phyloP scores from a whole-genome alignment of 1,140 invertebrate genomes.

The Aphelenchoides fujianensis region DNA sequence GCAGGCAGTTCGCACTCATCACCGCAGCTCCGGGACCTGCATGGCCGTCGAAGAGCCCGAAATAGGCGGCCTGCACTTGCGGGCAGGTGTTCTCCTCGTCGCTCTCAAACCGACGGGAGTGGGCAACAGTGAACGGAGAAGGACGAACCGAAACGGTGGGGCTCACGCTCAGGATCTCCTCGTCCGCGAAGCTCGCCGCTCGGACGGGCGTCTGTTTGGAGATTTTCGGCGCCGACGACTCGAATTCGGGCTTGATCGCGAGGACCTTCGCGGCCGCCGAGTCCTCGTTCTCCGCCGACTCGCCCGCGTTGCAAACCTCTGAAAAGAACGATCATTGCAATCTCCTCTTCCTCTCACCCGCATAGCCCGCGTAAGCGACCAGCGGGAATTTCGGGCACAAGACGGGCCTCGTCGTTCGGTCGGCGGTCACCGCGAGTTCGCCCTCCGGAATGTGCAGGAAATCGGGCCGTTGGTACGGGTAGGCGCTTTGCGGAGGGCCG shows the following conservation, averaged over 20 bases:
- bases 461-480: constrained; percentile 72
- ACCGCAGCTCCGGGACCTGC: constrained; percentile 79
- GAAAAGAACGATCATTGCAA: background rate
- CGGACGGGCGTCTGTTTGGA: constrained; percentile 14
- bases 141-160: constrained; percentile 27
- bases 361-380: constrained; percentile 76
- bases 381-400: constrained; percentile 76
- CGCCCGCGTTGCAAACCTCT: constrained; percentile 61
- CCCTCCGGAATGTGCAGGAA: constrained; percentile 74
- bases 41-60: constrained; percentile 82
- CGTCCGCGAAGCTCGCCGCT: constrained; percentile 16
- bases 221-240: constrained; percentile 31
- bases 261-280: constrained; percentile 69
- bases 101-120: constrained; percentile 24
- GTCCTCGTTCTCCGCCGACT: constrained; percentile 78
- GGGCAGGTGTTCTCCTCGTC: constrained; percentile 61
- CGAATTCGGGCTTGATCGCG: constrained; percentile 37
- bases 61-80: constrained; percentile 67
- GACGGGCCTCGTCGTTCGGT: constrained; percentile 75
- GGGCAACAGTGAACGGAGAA: background rate
- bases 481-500: constrained; percentile 20
- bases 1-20: constrained; percentile 74
- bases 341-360: constrained; percentile 69
- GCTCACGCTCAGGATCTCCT: constrained; percentile 27
- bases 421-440: constrained; percentile 73